Percentiles rank a stretch among this genome's conserved stretches.
Evolutionary conservation across 1,140 invertebrate genomes (phyloP).

Genomic region (Pogonus chalceus): DNA sequence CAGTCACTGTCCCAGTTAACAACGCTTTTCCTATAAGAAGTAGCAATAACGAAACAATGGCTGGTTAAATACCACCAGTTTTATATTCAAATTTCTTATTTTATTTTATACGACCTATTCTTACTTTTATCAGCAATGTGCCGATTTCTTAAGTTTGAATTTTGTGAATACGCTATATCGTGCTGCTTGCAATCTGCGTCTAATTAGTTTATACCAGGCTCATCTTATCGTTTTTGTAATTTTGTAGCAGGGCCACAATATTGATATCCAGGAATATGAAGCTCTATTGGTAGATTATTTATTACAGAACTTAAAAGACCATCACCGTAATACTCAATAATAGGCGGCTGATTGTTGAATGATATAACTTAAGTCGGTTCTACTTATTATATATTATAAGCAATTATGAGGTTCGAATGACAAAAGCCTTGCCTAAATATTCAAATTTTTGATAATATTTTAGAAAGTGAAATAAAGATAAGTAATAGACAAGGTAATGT

Average conservation of each 20-base stretch:
- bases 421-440: not conserved
- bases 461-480: not conserved
- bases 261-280: constrained; percentile 19
- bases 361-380: too few relatives aligned
- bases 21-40: constrained; percentile 15
- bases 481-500: not conserved
- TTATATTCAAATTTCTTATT: constrained; percentile 14
- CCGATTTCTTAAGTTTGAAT: constrained; percentile 27
- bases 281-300: constrained; percentile 23
- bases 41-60: constrained; percentile 27
- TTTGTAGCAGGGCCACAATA: constrained; percentile 26
- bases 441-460: not conserved
- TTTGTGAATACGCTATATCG: constrained; percentile 25
- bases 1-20: not conserved
- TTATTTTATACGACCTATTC: constrained; percentile 18
- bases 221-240: too few relatives aligned
- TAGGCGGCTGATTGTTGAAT: too few relatives aligned
- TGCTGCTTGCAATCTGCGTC: constrained; percentile 23
- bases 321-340: too few relatives aligned
- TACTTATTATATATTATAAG: too few relatives aligned
- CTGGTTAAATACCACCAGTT: constrained; percentile 28
- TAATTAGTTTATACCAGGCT: too few relatives aligned
- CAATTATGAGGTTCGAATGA: constrained; percentile 1
- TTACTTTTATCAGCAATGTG: constrained; percentile 33
- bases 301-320: constrained; percentile 26